These are phyloP conservation scores for Laterallus jamaicensis DNA, from an alignment of 2,113 vertebrate genomes.

Conservation along the genomic window DNA sequence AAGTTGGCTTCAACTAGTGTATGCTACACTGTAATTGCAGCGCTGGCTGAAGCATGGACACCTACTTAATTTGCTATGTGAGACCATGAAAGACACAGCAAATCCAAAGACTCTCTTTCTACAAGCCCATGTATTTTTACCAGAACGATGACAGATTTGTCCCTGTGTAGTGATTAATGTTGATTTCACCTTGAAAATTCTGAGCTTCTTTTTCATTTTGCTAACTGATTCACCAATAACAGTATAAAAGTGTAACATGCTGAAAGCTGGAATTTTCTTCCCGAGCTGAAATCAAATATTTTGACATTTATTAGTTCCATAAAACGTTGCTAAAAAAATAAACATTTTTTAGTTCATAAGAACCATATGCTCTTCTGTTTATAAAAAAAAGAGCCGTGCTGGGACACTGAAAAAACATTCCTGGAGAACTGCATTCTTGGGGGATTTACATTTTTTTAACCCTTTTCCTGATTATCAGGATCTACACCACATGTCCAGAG, in stretches of 20 bases:
- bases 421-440: conserved; percentile 28
- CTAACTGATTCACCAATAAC: conserved; percentile 42
- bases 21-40: background rate
- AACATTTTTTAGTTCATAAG: conserved; percentile 61
- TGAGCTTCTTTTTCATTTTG: conserved; percentile 19
- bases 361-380: conserved; percentile 63
- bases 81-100: background rate
- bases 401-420: conserved; percentile 41
- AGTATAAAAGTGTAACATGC: conserved; percentile 39
- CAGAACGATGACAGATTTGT: background rate
- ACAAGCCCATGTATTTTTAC: background rate
- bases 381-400: conserved; percentile 41
- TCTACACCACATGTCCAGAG: background rate
- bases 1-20: background rate
- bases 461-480: conserved; percentile 11
- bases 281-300: conserved; percentile 62
- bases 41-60: background rate
- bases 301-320: conserved; percentile 68
- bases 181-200: conserved; percentile 28
- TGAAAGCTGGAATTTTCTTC: conserved; percentile 58
- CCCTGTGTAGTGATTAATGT: background rate
- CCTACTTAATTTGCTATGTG: background rate
- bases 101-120: conserved; percentile 1
- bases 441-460: conserved; percentile 48
- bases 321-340: conserved; percentile 67